Evolutionary conservation across 2,113 vertebrate genomes (phyloP).

Genomic region (Erpornis zantholeuca): DNA sequence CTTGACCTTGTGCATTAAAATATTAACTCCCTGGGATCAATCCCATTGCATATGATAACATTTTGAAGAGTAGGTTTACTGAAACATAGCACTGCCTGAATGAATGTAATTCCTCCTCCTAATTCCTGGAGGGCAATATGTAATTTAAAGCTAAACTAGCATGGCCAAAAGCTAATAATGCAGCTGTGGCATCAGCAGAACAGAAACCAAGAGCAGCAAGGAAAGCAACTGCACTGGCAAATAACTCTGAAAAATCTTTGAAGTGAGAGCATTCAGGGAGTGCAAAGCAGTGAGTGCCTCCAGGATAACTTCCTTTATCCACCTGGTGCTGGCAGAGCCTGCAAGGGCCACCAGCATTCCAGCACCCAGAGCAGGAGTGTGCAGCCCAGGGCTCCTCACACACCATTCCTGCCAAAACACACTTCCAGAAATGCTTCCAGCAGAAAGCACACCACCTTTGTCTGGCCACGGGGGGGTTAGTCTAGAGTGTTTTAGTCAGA

Average conservation of each 20-base stretch:
- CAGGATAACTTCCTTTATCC: not conserved
- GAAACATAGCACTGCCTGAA: not conserved
- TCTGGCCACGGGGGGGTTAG: not conserved
- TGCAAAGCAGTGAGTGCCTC: not conserved
- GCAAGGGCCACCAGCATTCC: not conserved
- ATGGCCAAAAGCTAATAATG: not conserved
- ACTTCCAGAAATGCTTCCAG: not conserved
- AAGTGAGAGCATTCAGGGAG: not conserved
- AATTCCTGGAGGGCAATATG: not conserved
- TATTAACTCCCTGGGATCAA: not conserved
- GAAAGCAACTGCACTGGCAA: not conserved
- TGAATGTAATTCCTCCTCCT: not conserved
- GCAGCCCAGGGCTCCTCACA: not conserved
- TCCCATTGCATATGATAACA: not conserved
- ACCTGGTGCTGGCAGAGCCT: not conserved
- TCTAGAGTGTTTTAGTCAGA: not conserved
- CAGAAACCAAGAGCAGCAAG: not conserved
- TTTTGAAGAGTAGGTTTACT: not conserved
- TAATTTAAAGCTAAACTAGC: not conserved
- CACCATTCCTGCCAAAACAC: not conserved
- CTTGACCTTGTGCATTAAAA: not conserved
- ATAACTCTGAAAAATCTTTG: not conserved
- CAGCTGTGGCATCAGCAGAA: not conserved
- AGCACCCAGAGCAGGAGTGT: not conserved
- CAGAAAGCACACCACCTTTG: not conserved